Base-by-base conservation (phyloP, 2,888 invertebrate genomes). In the Euspilapteryx auroguttella region DNA sequence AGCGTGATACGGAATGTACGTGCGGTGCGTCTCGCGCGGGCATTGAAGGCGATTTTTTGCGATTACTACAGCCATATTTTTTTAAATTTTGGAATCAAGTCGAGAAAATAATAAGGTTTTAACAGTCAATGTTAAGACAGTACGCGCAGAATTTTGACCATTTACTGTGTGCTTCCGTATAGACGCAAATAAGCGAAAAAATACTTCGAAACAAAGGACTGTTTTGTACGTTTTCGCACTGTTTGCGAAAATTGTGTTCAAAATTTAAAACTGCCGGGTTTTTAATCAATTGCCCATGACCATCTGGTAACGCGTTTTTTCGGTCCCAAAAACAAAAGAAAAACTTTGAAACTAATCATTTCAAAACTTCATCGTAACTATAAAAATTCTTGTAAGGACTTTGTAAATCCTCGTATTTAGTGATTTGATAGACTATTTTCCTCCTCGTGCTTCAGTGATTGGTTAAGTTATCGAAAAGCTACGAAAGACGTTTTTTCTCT, bases 1-100 rank as follows among this genome's bases (percentile, higher is more conserved):
- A 71, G 75, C 77, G 77, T 76, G 65, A 68, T 76, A 69, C 71
- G 76, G 73, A 69, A 66, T 69, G 69, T 64, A 69, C 73, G 77
- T 68, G 76, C 64, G 75, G 75, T 73, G 75, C 71, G 65, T 73
- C 68, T 75, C 75, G 68, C 69, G 76, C 69, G 77, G 69, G 68
- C 68, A 57, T 66, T 73, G 66, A 73, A 64, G 56, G 61, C 68
- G 71, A 69, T 61, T 61, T 56, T 55, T 61, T 63, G 51, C 71
- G 69, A 68, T 65, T 69, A 61, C 57, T 68, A 64, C 65, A 45
- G 49, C 68, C 61, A 71, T 65, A 61, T 62, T 8, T 55, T 47
- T 43, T 50, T 47, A 52, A 48, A 47, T 61, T 68, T 68, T 68
- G 71, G 65, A 61, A 66, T 65, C 58, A 49, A 62, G 59, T 69